These are phyloP conservation scores for Oscheius myriophilus DNA, from an alignment of 2,888 invertebrate genomes.

Conservation along the genomic window DNA sequence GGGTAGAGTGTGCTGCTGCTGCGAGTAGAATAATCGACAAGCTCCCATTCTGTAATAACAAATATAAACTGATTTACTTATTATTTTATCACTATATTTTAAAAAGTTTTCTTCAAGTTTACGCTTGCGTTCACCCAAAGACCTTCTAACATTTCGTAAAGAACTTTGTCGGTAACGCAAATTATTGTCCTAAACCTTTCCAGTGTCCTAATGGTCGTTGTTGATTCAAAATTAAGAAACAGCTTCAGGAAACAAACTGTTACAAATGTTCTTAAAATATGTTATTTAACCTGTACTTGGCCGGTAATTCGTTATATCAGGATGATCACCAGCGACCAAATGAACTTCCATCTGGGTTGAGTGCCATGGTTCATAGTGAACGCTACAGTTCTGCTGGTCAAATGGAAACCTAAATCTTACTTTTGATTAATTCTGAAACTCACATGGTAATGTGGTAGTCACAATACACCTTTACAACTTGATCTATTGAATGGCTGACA, in stretches of 20 bases:
- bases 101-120: background rate
- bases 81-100: too few species aligned
- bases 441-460: conserved; percentile 25
- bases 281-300: conserved; percentile 10
- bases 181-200: too few species aligned
- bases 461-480: conserved; percentile 21
- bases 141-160: too few species aligned
- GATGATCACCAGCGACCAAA: background rate
- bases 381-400: conserved; percentile 23
- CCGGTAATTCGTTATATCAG: conserved; percentile 22
- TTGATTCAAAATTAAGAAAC: too few species aligned
- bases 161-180: too few species aligned
- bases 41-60: conserved; percentile 23
- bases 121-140: too few species aligned
- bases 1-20: conserved; percentile 6
- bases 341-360: conserved; percentile 17
- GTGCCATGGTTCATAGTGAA: conserved; percentile 28
- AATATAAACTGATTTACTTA: too few species aligned
- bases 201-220: too few species aligned
- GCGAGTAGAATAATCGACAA: conserved; percentile 11
- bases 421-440: background rate
- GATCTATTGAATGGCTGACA: conserved; percentile 22
- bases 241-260: too few species aligned
- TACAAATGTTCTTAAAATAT: too few species aligned
- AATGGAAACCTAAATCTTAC: conserved; percentile 19